Base-by-base conservation (phyloP, 2,888 invertebrate genomes). In the Tuta absoluta region DNA sequence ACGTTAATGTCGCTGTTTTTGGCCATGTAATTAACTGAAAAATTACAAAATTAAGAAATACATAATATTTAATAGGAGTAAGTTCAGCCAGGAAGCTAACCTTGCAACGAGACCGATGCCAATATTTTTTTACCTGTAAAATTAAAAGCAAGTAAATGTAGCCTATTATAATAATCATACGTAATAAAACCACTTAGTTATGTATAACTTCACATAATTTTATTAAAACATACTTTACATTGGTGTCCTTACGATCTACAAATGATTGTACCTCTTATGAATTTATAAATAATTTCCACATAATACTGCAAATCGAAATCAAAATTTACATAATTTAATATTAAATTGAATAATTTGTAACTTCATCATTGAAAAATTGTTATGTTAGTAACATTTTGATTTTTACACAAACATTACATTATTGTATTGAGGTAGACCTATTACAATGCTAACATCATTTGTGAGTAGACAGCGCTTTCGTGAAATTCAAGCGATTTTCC, bases 191-290 rank as follows among this genome's bases (percentile, higher is more conserved):
- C 63, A 58, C 63, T 66, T 51, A 10, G 41, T 23, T 56, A 24
- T 14, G n/a, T 60, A 67, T 68, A 70, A 68, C 72, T 73, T 69
- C 69, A 61, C 49, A 61, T 61, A 61, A 67, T 76, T 72, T 77
- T 77, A 78, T 66, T 72, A 73, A 75, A 80, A 74, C 21, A 23
- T 21, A 72, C 65, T 66, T 67, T 69, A 60, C 59, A 66, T 76
- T 17, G 28, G 71, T 80, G 77, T 74, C 66, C 82, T 85, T 85
- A 84, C 71, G 63, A 74, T 75, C 80, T 85, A 85, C 73, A 76
- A 65, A 76, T n/a, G 67, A 73, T 79, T 83, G 80, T 80, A 85
- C 77, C 81, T 76, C 74, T 68, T 60, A 64, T 57, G 66, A 73
- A 72, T 72, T 75, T 76, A 73, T 21, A 58, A 17, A 38, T 74